Conservation (phyloP, 2,797 vertebrate species). For the Dicrostonyx torquatus region DNA sequence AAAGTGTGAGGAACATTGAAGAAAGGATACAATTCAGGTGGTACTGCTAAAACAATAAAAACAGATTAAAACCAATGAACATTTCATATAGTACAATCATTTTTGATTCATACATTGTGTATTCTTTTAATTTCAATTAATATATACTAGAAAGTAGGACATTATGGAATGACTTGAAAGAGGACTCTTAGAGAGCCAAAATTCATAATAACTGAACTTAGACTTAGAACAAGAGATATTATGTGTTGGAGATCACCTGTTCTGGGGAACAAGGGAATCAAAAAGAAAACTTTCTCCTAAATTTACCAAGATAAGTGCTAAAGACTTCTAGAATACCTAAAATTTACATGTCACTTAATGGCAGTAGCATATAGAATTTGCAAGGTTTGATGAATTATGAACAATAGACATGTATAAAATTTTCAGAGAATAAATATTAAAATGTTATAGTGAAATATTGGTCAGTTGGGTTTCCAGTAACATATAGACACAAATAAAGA, state of each 20-base stretch:
- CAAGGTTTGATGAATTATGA: neutral
- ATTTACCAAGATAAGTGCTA: neutral
- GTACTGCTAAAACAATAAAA: neutral
- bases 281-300: neutral
- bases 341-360: neutral
- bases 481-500: neutral
- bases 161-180: conserved; percentile 16
- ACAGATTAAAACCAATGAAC: neutral
- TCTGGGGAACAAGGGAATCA: neutral
- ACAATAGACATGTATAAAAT: neutral
- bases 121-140: neutral
- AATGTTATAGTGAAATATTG: neutral
- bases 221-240: neutral
- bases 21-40: neutral
- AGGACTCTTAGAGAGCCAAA: neutral
- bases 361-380: neutral
- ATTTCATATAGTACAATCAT: neutral
- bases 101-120: neutral
- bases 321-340: neutral
- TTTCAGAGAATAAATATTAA: neutral
- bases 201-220: neutral
- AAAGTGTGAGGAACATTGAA: neutral
- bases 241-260: neutral
- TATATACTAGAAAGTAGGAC: neutral
- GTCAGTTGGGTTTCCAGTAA: neutral